Percentiles rank a stretch among this genome's conserved stretches.
Evolutionary conservation across 2,797 vertebrate genomes (phyloP).

Genomic region (Bradypodion ventrale): DNA sequence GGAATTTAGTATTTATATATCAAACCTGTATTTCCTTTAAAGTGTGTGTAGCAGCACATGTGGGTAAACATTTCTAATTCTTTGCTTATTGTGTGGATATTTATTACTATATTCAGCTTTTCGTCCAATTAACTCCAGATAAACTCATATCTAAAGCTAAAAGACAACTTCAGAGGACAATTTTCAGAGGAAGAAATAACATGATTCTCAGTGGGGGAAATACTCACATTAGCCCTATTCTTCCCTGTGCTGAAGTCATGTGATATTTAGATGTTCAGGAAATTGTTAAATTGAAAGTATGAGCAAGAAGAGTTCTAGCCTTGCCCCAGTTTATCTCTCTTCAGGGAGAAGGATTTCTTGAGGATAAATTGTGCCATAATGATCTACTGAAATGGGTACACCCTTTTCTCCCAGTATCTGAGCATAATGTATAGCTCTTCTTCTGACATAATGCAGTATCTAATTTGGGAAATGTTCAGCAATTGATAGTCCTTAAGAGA

Average conservation of each 20-base stretch:
- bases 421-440: neutral
- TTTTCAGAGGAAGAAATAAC: neutral
- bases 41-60: too few species aligned
- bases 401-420: neutral
- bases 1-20: too few species aligned
- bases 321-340: too few species aligned
- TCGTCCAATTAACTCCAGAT: too few species aligned
- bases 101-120: too few species aligned
- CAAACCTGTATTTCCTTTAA: too few species aligned
- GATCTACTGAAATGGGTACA: neutral
- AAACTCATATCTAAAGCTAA: neutral
- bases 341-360: neutral
- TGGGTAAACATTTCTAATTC: too few species aligned
- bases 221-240: neutral
- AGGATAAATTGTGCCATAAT: neutral
- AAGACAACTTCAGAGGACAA: neutral
- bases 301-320: too few species aligned
- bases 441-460: conserved; percentile 32
- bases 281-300: too few species aligned
- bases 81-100: too few species aligned
- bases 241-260: neutral
- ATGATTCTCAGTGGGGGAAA: neutral
- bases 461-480: conserved; percentile 15
- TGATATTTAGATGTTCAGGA: too few species aligned
- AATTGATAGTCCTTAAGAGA: too few species aligned